Evolutionary conservation across 1,140 invertebrate genomes (phyloP).

Genomic region (Drosophila bipectinata): DNA sequence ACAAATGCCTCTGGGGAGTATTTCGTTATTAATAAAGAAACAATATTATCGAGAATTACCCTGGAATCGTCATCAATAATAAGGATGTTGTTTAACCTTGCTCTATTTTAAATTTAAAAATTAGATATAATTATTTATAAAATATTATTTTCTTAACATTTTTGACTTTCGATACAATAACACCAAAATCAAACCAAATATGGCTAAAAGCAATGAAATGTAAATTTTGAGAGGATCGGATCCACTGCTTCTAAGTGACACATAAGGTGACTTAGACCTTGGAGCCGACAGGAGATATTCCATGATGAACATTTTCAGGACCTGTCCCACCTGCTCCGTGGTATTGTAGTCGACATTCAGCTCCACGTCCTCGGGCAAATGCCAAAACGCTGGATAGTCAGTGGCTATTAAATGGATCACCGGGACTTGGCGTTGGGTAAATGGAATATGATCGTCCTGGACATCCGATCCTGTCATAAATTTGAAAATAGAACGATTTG

Average conservation of each 20-base stretch:
- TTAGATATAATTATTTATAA: too few relatives aligned
- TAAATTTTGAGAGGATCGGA: background rate
- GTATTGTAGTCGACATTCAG: slow-evolving; percentile 4
- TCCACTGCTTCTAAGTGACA: background rate
- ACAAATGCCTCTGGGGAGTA: slow-evolving; percentile 1
- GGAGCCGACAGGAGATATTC: slow-evolving; percentile 15
- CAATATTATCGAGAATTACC: background rate
- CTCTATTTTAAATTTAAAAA: too few relatives aligned
- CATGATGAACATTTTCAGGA: slow-evolving; percentile 27
- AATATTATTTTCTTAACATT: background rate
- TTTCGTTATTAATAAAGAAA: slow-evolving; percentile 7
- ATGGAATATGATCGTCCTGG: slow-evolving; percentile 98
- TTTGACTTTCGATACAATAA: background rate
- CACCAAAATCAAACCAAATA: background rate
- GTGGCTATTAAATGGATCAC: slow-evolving; percentile 58
- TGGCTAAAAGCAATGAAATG: background rate
- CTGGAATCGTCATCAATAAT: background rate
- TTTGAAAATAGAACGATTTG: slow-evolving; percentile 84
- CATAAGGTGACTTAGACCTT: background rate
- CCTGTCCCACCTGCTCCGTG: slow-evolving; percentile 18
- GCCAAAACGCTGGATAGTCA: slow-evolving; percentile 1
- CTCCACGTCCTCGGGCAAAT: background rate
- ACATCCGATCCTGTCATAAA: slow-evolving; percentile 85
- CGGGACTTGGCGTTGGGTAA: slow-evolving; percentile 88
- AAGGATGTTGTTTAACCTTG: background rate